Percentiles rank a stretch among this genome's conserved stretches.
These are phyloP conservation scores for Tragelaphus strepsiceros DNA, from an alignment of 2,113 vertebrate species.

Conservation along the genomic window DNA sequence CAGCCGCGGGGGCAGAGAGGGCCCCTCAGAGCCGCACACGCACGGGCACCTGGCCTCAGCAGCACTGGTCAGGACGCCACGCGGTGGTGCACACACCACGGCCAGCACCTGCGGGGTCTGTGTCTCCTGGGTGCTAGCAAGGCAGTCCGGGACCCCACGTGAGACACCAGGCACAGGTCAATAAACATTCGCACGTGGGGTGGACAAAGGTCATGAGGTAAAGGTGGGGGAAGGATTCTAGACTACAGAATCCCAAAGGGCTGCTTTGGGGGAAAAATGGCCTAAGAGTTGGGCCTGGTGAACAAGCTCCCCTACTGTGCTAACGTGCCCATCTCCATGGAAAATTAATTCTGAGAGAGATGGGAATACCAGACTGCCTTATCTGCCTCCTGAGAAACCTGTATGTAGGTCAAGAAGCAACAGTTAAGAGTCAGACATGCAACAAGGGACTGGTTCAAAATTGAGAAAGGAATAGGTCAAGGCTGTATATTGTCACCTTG, in stretches of 20 bases:
- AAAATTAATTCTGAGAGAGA: background rate
- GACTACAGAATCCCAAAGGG: background rate
- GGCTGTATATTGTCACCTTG: background rate
- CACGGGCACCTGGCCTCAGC: background rate
- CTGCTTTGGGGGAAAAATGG: background rate
- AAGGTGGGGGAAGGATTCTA: background rate
- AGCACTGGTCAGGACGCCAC: background rate
- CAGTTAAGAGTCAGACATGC: background rate
- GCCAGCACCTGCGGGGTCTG: too few relatives aligned
- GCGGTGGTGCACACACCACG: rapidly evolving
- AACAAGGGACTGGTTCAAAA: background rate
- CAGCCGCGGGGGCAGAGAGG: background rate
- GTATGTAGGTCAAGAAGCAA: background rate
- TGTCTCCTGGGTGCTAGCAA: background rate
- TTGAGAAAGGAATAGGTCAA: background rate
- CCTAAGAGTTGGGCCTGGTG: background rate
- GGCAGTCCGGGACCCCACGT: background rate
- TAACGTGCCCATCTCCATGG: background rate
- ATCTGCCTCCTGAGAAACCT: background rate
- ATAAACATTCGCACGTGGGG: background rate
- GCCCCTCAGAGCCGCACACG: too few relatives aligned
- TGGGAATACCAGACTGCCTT: background rate
- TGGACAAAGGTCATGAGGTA: background rate
- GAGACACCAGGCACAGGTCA: background rate
- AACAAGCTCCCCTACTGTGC: background rate